Base-by-base conservation (phyloP, 2,113 vertebrate genomes). In the Copsychus sechellarum region DNA sequence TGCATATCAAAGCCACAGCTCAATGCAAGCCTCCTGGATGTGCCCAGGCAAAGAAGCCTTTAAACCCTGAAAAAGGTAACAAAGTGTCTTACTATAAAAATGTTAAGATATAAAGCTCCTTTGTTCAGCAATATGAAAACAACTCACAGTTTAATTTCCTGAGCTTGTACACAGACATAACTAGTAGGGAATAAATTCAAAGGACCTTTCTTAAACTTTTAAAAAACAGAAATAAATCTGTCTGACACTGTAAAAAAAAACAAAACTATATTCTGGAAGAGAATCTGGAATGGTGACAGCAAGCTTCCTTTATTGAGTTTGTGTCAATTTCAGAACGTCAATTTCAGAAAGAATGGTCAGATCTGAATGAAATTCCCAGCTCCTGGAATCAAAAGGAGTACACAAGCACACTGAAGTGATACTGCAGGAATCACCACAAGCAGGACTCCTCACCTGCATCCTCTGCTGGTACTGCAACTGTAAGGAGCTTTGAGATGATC, bases 401-500 rank as follows among this genome's bases (percentile, higher is more conserved):
- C 56, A 43, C 3, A 5, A 10, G 8, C 62, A 51, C 36, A 29
- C 24, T 5, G 29, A 67, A 81, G 25, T 19, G 45, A 42, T 2
- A 8, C 25, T 7, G 36, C 15, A 36, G 42, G 48, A 45, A 84
- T 15, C 36, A 38, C 18, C 25, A 17, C 43, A 45, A 47, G 6
- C 26, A 38, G 24, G 43, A 50, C 8, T 26, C 42, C 90, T 83
- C 95, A 99, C 99, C 98, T 99, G 98, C 94, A 99, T 97, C 94
- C 97, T 98, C 92, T 99, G 98, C 69, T 98, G 98, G 95, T 98
- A 99, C 56, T 98, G 98, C 56, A 81, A 94, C 91, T 99, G 99
- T 67, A 99, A 95, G 81, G 97, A 97, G 17, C 93, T 97, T 0
- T 90, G 93, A 40, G 74, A 82, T 0, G 90, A 79, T 5, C 60